Evolutionary conservation across 1,140 invertebrate species (phyloP), one percentile per base, ranked within the genome.

Genomic region (Drosophila sturtevanti): DNA sequence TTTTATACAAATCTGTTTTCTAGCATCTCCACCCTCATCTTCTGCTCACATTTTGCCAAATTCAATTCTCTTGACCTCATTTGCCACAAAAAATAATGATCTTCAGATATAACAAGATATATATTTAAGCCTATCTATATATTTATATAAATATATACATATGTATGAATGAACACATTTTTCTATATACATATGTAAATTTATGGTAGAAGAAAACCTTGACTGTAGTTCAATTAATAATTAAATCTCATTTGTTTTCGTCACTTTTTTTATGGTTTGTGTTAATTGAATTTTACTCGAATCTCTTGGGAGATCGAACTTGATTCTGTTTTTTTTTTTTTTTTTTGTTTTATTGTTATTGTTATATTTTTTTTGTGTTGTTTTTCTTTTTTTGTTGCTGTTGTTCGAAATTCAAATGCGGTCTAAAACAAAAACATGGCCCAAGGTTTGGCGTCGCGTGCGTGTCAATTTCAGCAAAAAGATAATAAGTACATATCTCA

Each of bases 161-260:
- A 67, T 59, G 27, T 71, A 44, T 58, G n/a, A n/a, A n/a, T n/a
- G n/a, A n/a, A n/a, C n/a, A 31, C 27, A 31, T 31, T 31, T 31
- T 31, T 31, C 27, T 31, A 38, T 59, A 27, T 48, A 37, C 24
- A 65, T 68, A 76, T 75, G 72, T 75, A 76, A 76, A 76, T 76
- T 48, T 63, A 69, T 48, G 52, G n/a, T 60, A 35, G 2, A 58
- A 60, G 22, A 63, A 54, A 77, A 68, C 82, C 82, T 86, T 86
- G 82, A 76, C 79, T 87, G 55, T 72, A 35, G 82, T 87, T 86
- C 82, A 86, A 79, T 86, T 86, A 82, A 79, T 87, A 87, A 85
- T 81, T 81, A 75, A 78, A 81, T 87, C 70, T 64, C 69, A 75
- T 81, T 81, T 81, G 73, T 71, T 79, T 79, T 68, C 72, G 66